Conservation (phyloP, 37 sponge, comb jelly and placozoan genomes). For the Spongilla lacustris region DNA sequence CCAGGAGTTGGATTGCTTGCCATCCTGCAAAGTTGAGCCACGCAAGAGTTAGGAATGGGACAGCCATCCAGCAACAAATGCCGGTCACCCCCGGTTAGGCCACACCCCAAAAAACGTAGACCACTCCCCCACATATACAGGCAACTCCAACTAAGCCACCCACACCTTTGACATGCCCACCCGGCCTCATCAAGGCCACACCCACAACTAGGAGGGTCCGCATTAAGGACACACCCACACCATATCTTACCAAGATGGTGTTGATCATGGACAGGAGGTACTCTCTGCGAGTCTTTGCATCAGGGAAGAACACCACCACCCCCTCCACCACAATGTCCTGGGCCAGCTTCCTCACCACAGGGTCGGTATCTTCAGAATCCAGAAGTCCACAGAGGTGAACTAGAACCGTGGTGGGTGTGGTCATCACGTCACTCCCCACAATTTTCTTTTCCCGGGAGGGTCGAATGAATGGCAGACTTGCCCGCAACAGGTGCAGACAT, state of each 20-base stretch:
- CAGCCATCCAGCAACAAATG: not conserved
- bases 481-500: constrained; percentile 44
- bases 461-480: constrained; percentile 61
- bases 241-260: constrained; percentile 41
- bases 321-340: constrained; percentile 74
- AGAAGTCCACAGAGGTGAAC: constrained; percentile 70
- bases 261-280: constrained; percentile 76
- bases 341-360: constrained; percentile 42
- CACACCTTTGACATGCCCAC: too few species aligned
- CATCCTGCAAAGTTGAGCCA: constrained; percentile 17
- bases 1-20: constrained; percentile 68
- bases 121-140: too few species aligned
- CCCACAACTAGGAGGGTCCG: too few species aligned
- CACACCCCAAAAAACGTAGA: too few species aligned
- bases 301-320: constrained; percentile 85
- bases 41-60: not conserved
- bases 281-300: constrained; percentile 57
- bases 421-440: not conserved
- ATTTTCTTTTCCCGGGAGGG: not conserved
- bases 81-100: not conserved
- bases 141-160: too few species aligned
- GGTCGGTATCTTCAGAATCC: constrained; percentile 33
- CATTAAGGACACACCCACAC: not conserved
- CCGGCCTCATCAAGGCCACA: too few species aligned
- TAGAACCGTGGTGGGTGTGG: constrained; percentile 56